Conservation (phyloP, 2,113 vertebrate genomes). For the Cervus canadensis region DNA sequence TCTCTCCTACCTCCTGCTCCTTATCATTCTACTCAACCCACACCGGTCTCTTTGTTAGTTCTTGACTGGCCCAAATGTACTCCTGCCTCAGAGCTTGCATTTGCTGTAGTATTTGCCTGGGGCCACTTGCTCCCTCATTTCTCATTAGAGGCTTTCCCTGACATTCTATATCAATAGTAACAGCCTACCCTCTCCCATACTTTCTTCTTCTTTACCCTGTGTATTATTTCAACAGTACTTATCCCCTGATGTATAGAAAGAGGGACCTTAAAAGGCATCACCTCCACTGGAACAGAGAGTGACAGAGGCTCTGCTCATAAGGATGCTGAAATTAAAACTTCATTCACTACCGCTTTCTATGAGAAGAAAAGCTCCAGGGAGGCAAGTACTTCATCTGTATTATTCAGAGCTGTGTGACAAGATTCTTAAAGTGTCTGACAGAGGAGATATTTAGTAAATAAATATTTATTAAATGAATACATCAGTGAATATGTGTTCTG, state of each 20-base stretch:
- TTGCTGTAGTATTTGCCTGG: not conserved
- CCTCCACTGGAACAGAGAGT: not conserved
- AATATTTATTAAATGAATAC: not conserved
- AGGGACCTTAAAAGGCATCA: not conserved
- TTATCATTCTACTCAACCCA: not conserved
- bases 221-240: not conserved
- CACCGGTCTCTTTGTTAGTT: not conserved
- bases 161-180: not conserved
- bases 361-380: not conserved
- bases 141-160: not conserved
- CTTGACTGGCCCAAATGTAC: not conserved
- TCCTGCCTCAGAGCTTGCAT: not conserved
- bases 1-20: not conserved
- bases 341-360: not conserved
- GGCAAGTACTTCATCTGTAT: not conserved
- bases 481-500: not conserved
- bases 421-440: not conserved
- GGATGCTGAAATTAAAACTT: not conserved
- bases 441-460: not conserved
- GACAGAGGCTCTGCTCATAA: not conserved
- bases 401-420: not conserved
- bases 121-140: not conserved
- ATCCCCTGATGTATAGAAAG: not conserved
- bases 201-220: not conserved
- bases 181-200: not conserved